Conservation (phyloP, 2,888 invertebrate genomes). For the Entomobrya proxima region DNA sequence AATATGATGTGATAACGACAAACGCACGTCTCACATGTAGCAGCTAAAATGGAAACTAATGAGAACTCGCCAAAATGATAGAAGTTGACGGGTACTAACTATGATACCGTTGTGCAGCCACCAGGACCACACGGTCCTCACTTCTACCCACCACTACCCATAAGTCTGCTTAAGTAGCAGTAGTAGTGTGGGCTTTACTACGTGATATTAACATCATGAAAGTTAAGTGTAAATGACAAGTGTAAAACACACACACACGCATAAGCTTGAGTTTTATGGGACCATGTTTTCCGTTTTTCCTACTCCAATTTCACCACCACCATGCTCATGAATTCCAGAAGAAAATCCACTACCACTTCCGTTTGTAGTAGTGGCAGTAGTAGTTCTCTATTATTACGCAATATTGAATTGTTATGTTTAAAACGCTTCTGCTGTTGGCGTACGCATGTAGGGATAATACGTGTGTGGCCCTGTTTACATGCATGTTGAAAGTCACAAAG, state of each 20-base stretch:
- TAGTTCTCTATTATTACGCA: background rate
- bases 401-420: background rate
- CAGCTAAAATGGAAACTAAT: background rate
- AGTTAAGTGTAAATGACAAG: slow-evolving; percentile 19
- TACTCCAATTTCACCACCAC: background rate
- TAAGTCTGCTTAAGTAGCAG: too few species aligned
- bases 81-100: background rate
- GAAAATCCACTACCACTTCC: too few species aligned
- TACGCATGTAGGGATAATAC: background rate
- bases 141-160: too few species aligned
- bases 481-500: background rate
- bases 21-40: background rate
- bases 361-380: too few species aligned
- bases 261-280: background rate
- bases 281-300: background rate
- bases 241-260: background rate
- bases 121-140: background rate
- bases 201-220: background rate
- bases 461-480: background rate
- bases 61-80: background rate
- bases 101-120: too few species aligned
- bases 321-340: too few species aligned
- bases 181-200: too few species aligned
- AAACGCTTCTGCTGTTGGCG: too few species aligned
- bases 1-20: slow-evolving; percentile 15